Evolutionary conservation across 2,797 vertebrate genomes (phyloP), one percentile per base, ranked within the genome.

Genomic region (Hyperoplus lanceolatus): DNA sequence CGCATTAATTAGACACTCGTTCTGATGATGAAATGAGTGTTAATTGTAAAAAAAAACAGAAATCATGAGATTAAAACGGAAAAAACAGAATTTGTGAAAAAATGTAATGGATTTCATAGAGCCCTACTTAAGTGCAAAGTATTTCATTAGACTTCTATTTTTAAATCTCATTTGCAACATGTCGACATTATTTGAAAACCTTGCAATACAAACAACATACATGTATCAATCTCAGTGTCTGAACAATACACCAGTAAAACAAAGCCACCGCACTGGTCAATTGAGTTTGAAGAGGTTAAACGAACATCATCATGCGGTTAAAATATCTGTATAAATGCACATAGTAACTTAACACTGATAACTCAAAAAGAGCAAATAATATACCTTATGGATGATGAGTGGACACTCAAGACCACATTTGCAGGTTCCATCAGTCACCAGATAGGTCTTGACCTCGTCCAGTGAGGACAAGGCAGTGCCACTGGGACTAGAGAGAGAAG

Each of bases 381-480:
- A 83, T 95, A 99, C 98, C 97, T 99, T 99, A 87, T 97, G 96
- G 91, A 98, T 96, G 94, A 99, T 96, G 67, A 99, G 97, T 92
- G 98, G 98, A 95, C 98, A 99, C 91, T 99, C 98, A 87, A 99
- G 95, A 91, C 98, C 98, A 96, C 98, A 99, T 95, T 99, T 99
- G 96, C 98, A 99, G 43, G 98, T 99, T 95, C 97, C 97, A 93
- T 99, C 98, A 91, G 96, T 97, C 94, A 98, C 95, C 92, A 99
- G 96, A 94, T 99, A 99, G 87, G 96, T 92, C 95, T 97, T 99
- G 92, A 98, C 97, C 95, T 99, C 97, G 62, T 99, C 98, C 96
- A 99, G 94, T 94, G 97, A 98, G 91, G 96, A 97, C 82, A 99
- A 96, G 90, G 96, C 94, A 92, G 96, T 97, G 92, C 97, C 97